phyloP scores from a whole-genome alignment of 2,888 invertebrate genomes.

The Thereva nobilitata region DNA sequence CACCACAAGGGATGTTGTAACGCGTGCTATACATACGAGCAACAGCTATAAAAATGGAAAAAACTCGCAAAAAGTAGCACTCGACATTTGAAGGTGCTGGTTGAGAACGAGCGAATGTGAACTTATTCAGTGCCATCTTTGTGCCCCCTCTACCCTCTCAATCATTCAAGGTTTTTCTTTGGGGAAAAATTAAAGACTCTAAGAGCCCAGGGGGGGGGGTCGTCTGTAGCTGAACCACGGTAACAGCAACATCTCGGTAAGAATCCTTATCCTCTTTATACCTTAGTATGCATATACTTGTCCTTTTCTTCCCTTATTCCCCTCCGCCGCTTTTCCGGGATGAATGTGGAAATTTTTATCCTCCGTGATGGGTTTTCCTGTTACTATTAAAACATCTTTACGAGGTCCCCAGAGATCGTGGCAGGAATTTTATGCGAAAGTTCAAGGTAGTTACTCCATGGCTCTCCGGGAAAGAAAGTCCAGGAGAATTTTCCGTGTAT shows the following conservation, averaged over 20 bases:
- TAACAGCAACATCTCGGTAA: background rate
- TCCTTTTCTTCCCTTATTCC: background rate
- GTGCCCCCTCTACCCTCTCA: background rate
- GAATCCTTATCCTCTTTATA: slow-evolving; percentile 18
- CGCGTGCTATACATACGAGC: slow-evolving; percentile 8
- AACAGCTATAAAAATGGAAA: slow-evolving; percentile 12
- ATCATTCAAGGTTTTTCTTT: background rate
- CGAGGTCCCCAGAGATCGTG: slow-evolving; percentile 37
- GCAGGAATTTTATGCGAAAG: slow-evolving; percentile 37
- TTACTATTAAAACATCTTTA: slow-evolving; percentile 40
- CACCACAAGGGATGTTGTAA: slow-evolving; percentile 1
- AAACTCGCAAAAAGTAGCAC: slow-evolving; percentile 10
- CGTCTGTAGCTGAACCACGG: background rate
- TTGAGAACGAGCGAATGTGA: too few relatives aligned
- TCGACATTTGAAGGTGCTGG: background rate
- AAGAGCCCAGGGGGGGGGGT: background rate
- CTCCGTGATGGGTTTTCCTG: slow-evolving; percentile 33
- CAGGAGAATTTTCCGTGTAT: background rate
- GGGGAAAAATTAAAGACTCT: background rate
- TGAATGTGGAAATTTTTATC: slow-evolving; percentile 18
- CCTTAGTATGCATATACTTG: slow-evolving; percentile 10
- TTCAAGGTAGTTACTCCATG: slow-evolving; percentile 32
- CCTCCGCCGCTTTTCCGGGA: slow-evolving; percentile 2
- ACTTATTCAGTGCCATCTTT: background rate
- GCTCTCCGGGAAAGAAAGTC: background rate